Evolutionary conservation across 2,797 vertebrate species (phyloP), one percentile per base, ranked within the genome.

Genomic region (Sciurus vulgaris): DNA sequence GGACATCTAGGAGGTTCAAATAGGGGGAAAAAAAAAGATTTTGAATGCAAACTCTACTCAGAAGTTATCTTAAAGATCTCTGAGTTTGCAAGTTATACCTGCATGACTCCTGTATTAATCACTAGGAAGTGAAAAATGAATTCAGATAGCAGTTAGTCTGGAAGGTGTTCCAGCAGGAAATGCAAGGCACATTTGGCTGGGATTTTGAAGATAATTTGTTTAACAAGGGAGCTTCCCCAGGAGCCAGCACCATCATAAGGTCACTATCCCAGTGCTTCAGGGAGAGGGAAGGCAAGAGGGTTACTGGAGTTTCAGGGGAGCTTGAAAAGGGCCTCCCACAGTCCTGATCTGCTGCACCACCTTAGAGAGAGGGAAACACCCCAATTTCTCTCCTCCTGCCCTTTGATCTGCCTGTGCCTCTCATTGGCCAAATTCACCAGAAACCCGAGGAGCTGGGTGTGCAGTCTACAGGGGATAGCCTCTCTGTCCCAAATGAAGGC

Each of bases 391-490:
- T 76, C 79, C 14, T 26, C 10, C 49, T 6, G 13, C 24, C 44
- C n/a, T 44, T 28, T 69, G 20, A 41, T 79, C 59, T 65, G 65
- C 44, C 67, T 47, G 1, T 14, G 14, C 14, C 61, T 41, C 20
- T 49, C 35, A 35, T 33, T 49, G 69, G 38, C 59, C 89, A 91
- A 70, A 51, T 7, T 30, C 69, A 49, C 3, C 49, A 10, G 4
- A 28, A 96, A 33, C 33, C 56, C n/a, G 38, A 63, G 56, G 12
- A 26, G 26, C 30, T 4, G 10, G 20, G 10, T 49, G 10, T 2
- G 6, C 5, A 26, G 63, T 12, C 30, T 10, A 1, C 9, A 8
- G 17, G 10, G 54, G 3, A 12, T n/a, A 12, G 2, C 12, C 20
- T 86, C 10, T 56, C 63, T 26, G 51, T 56, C 24, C 1, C 0